Evolutionary conservation across 2,797 vertebrate genomes (phyloP), one percentile per base, ranked within the genome.

Genomic region (Oryzias sinensis): DNA sequence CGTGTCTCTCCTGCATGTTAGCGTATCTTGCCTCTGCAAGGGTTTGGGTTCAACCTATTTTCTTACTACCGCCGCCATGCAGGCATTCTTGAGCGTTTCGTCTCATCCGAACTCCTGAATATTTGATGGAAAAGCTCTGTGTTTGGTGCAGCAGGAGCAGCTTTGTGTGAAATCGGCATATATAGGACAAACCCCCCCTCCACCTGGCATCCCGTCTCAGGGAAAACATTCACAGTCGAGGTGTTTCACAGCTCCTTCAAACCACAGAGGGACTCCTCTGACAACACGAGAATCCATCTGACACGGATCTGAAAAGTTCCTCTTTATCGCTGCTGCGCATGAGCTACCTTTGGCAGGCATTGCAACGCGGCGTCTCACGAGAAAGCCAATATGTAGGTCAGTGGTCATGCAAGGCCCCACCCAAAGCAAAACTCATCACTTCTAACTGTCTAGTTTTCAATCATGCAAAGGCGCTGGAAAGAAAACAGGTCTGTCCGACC

Each of bases 41-140:
- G 55, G 1, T 81, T 65, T 66, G 60, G 50, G 40, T 47, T 66
- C 69, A 80, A 70, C 83, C 74, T 77, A 67, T 74, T 82, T 80
- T 75, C 59, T 63, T 59, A 61, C 37, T 44, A 44, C 37, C 54
- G 60, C 74, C 74, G 60, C 64, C 62, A 60, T 29, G 52, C 64
- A 54, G 41, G 25, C 56, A 18, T 22, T 59, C 75, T 70, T 51
- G 67, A 76, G 72, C 69, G 77, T 76, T 69, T 59, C 74, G 70
- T 64, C 56, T 56, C 53, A 49, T 79, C 57, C 80, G 68, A 78
- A 82, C 58, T 77, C 68, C 59, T 90, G 63, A 90, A 91, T 92
- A 90, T 91, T 91, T 90, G 59, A 90, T 91, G 73, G 56, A 47
- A 37, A 74, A 79, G 65, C 70, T 83, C 81, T 76, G 77, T 77